phyloP scores from a whole-genome alignment of 2,888 invertebrate genomes.

The Nowickia ferox region DNA sequence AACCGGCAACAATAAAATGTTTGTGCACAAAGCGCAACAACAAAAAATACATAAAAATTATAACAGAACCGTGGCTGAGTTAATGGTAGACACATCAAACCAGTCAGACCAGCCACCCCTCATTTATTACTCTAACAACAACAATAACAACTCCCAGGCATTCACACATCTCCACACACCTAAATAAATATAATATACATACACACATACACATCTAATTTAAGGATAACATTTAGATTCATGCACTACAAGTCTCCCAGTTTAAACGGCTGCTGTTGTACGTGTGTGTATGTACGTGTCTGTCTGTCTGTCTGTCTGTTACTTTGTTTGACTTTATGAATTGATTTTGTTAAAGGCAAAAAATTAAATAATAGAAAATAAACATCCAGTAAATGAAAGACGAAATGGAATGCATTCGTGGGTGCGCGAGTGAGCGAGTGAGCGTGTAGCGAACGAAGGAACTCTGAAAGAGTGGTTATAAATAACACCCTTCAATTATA shows the following conservation, averaged over 20 bases:
- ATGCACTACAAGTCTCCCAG: not conserved
- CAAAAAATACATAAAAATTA: conserved; percentile 36
- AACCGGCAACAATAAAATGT: conserved; percentile 66
- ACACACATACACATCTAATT: conserved; percentile 1
- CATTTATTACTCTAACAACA: not conserved
- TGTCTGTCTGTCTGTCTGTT: conserved; percentile 43
- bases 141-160: not conserved
- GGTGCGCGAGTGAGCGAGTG: not conserved
- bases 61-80: conserved; percentile 62
- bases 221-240: conserved; percentile 36
- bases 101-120: conserved; percentile 45
- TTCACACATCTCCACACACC: not conserved
- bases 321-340: conserved; percentile 72
- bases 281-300: not conserved
- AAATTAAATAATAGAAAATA: conserved; percentile 47
- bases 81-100: conserved; percentile 55
- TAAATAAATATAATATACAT: too few species aligned
- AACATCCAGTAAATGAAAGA: conserved; percentile 55
- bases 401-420: not conserved
- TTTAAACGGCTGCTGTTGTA: conserved; percentile 34
- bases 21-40: conserved; percentile 37
- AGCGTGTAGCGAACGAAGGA: conserved; percentile 15
- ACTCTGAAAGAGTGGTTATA: conserved; percentile 55
- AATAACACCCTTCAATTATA: conserved; percentile 70
- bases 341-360: conserved; percentile 72